Conservation (phyloP, 2,888 invertebrate genomes). For the Nomada ruficornis region DNA sequence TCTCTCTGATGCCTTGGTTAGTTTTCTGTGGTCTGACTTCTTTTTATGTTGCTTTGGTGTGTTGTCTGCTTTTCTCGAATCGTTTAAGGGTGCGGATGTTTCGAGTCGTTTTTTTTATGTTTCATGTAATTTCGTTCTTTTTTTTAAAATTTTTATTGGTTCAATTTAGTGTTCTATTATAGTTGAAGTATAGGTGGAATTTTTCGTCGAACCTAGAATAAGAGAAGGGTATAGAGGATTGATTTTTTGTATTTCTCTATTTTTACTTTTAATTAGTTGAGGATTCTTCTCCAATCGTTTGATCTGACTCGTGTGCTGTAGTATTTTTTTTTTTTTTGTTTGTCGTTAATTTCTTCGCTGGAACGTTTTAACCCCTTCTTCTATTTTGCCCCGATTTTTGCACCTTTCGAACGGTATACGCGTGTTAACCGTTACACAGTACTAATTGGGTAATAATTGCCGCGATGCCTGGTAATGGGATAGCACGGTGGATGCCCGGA, state of each 20-base stretch:
- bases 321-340: not conserved
- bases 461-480: slow-evolving; percentile 22
- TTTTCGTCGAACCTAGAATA: too few relatives aligned
- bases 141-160: not conserved
- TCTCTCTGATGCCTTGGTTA: too few relatives aligned
- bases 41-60: not conserved
- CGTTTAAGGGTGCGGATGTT: too few relatives aligned
- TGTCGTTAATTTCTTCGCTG: not conserved
- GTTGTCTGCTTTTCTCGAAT: too few relatives aligned
- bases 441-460: slow-evolving; percentile 60
- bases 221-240: too few relatives aligned
- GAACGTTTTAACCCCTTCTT: not conserved
- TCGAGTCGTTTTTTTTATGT: too few relatives aligned
- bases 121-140: not conserved
- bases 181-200: too few relatives aligned
- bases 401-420: slow-evolving; percentile 40
- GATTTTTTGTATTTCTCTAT: too few relatives aligned
- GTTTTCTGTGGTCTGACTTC: not conserved
- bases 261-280: too few relatives aligned
- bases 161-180: too few relatives aligned
- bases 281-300: too few relatives aligned
- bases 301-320: too few relatives aligned
- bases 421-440: slow-evolving; percentile 45
- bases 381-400: not conserved
- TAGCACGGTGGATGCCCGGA: slow-evolving; percentile 20